Conservation (phyloP, 2,797 vertebrate genomes). For the Halcyon smyrnensis region DNA sequence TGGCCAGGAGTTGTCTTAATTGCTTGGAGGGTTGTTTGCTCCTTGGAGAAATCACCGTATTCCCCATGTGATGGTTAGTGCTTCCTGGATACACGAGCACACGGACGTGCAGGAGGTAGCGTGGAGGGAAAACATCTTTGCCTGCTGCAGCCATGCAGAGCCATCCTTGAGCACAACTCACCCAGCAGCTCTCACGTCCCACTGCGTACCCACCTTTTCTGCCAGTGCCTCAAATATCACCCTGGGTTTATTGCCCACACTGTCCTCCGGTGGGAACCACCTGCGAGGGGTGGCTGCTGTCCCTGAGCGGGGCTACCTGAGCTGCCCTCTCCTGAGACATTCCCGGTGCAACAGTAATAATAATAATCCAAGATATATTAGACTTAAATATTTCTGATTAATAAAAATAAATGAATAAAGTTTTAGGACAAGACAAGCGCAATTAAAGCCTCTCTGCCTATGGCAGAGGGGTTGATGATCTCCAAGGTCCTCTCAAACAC, state of each 20-base stretch:
- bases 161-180: accelerated
- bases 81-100: neutral
- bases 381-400: neutral
- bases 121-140: neutral
- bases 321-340: neutral
- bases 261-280: accelerated
- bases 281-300: accelerated
- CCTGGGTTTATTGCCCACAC: too few relatives aligned
- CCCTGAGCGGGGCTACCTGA: neutral
- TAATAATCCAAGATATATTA: neutral
- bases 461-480: neutral
- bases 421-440: neutral
- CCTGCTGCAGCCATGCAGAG: neutral
- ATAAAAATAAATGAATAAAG: neutral
- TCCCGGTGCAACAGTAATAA: neutral
- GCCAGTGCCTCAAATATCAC: accelerated
- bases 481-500: neutral
- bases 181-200: accelerated
- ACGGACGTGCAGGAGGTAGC: neutral
- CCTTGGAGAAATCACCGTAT: neutral
- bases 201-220: accelerated
- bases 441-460: neutral
- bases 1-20: neutral
- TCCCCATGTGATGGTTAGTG: accelerated
- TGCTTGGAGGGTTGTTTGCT: neutral